Base-by-base conservation (phyloP, 2,888 invertebrate genomes). In the Dolomedes plantarius region DNA sequence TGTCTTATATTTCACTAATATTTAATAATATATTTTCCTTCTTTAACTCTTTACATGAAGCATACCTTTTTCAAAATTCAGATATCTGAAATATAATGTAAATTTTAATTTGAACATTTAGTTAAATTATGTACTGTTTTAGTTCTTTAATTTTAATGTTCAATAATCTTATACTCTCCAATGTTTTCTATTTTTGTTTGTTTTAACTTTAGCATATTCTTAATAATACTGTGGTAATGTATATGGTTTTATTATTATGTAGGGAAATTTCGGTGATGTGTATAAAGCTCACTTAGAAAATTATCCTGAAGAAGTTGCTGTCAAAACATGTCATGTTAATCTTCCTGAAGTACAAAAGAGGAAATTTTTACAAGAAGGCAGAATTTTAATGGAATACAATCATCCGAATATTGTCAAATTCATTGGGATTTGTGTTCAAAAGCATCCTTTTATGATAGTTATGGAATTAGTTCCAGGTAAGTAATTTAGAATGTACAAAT, bases 241-340 rank as follows among this genome's bases (percentile, higher is more conserved):
- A n/a, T n/a, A n/a, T n/a, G n/a, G n/a, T n/a, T n/a, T n/a, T n/a
- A n/a, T n/a, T n/a, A n/a, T n/a, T 36, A n/a, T 91, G 5, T 89
- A 98, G 98, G 98, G 98, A 68, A 98, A 98, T 91, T 98, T 98
- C 92, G 98, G 98, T 0, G 98, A 98, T 92, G 98, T 98, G 1
- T 98, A 97, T 92, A 96, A 96, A 91, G 98, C 98, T 1, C 94
- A 95, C 77, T 93, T 97, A 56, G 95, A 95, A 91, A 94, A 94
- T 16, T 95, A 95, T 77, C 95, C 94, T 88, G 86, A 89, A 86
- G 96, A 97, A 90, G 98, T 98, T 32, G 98, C 98, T 1, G 97
- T 98, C 86, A 98, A 98, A 93, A 98, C 98, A 0, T 98, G 98
- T 91, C 94, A 96, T 87, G 96, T 97, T 90, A 97, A 97, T 0